A percentile compares a stretch with the other conserved stretches of the same genome.
phyloP scores from a whole-genome alignment of 1,140 invertebrate genomes.

The Camponotus pennsylvanicus region DNA sequence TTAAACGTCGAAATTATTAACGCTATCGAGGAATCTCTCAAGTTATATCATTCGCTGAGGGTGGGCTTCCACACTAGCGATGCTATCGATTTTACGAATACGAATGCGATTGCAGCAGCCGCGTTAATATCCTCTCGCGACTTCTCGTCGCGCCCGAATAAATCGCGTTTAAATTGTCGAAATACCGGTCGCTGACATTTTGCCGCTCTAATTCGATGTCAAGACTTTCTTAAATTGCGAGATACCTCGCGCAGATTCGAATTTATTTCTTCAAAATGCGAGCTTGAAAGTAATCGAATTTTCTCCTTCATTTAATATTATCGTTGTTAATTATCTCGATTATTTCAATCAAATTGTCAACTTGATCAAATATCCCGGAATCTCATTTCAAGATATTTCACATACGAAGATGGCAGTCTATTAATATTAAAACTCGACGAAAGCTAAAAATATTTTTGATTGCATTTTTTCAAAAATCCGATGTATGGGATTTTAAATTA shows the following conservation, averaged over 20 bases:
- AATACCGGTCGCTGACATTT: constrained; percentile 45
- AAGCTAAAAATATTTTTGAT: too few relatives aligned
- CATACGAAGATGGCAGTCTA: too few relatives aligned
- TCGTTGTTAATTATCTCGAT: neutral
- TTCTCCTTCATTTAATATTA: neutral
- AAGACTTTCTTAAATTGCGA: neutral
- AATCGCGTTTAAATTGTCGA: constrained; percentile 23
- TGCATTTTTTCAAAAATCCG: too few relatives aligned
- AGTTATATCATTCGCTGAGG: neutral
- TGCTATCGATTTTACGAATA: constrained; percentile 41
- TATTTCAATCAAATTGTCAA: neutral
- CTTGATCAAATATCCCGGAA: neutral
- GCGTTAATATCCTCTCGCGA: constrained; percentile 21
- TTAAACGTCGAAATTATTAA: neutral
- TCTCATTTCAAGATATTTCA: too few relatives aligned
- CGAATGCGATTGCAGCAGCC: constrained; percentile 26
- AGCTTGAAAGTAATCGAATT: neutral
- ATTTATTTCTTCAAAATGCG: neutral
- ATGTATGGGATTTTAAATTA: too few relatives aligned
- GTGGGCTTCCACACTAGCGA: constrained; percentile 1
- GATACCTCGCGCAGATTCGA: neutral
- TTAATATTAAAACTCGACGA: too few relatives aligned
- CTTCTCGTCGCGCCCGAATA: constrained; percentile 18
- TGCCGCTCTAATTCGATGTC: neutral
- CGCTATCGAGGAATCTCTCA: neutral